A percentile compares a stretch with the other conserved stretches of the same genome.
Evolutionary conservation across 1,140 invertebrate genomes (phyloP).

Genomic region (Metaphire vulgaris): DNA sequence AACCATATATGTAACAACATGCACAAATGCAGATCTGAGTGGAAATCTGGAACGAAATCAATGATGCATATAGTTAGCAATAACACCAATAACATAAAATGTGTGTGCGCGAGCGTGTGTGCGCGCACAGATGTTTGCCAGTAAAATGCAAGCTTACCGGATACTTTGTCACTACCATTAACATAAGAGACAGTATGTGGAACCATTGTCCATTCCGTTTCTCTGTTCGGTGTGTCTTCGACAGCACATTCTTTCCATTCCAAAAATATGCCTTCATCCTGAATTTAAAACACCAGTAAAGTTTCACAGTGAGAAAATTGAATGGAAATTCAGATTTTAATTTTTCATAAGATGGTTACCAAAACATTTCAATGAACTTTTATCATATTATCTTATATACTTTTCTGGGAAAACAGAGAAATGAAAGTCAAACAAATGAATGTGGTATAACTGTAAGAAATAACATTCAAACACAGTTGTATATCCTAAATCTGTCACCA

Average conservation of each 20-base stretch:
- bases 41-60: neutral
- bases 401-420: too few species aligned
- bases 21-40: neutral
- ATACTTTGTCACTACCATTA: neutral
- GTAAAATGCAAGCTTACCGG: slow-evolving; percentile 9
- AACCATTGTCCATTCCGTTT: neutral
- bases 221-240: neutral
- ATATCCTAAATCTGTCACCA: neutral
- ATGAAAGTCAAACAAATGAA: too few species aligned
- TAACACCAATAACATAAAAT: neutral
- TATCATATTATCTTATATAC: too few species aligned
- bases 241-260: neutral
- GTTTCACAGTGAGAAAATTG: too few species aligned
- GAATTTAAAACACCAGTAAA: too few species aligned
- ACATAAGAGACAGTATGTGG: neutral
- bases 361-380: too few species aligned
- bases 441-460: neutral
- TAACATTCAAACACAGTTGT: neutral
- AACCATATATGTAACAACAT: neutral
- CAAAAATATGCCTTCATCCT: neutral
- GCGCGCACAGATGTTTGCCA: neutral
- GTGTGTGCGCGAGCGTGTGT: too few species aligned
- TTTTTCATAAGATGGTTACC: too few species aligned
- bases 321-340: too few species aligned
- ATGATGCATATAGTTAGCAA: neutral